Percentiles rank a stretch among this genome's conserved stretches.
phyloP scores from a whole-genome alignment of 2,888 invertebrate genomes.

The Scaptodrosophila latifasciaeformis region DNA sequence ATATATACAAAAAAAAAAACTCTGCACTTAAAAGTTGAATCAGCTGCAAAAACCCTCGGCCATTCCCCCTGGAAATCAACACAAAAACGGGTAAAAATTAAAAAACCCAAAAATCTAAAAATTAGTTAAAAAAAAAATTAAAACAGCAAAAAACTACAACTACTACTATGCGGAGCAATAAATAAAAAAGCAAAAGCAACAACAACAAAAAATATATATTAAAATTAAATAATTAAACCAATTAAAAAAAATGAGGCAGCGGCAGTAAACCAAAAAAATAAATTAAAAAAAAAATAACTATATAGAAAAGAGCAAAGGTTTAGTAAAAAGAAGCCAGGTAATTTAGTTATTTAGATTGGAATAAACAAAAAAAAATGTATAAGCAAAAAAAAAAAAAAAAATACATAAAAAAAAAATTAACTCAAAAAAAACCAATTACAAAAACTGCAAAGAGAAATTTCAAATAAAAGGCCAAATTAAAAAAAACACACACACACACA shows the following conservation, averaged over 20 bases:
- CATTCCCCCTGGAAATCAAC: conserved; percentile 17
- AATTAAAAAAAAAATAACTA: too few relatives aligned
- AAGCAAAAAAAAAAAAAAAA: conserved; percentile 24
- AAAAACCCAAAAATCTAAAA: not conserved
- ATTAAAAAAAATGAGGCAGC: too few relatives aligned
- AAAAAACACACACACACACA: not conserved
- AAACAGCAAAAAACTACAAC: conserved; percentile 15
- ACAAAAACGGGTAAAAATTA: conserved; percentile 10
- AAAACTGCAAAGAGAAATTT: conserved; percentile 9
- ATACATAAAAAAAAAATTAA: conserved; percentile 21
- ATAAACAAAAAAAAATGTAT: conserved; percentile 9
- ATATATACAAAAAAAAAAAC: conserved; percentile 51
- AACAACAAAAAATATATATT: conserved; percentile 26
- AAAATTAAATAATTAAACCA: conserved; percentile 9
- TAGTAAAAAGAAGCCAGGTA: too few relatives aligned
- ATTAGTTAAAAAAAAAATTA: conserved; percentile 21
- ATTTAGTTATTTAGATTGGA: too few relatives aligned
- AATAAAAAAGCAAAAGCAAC: conserved; percentile 24
- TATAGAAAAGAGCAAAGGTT: conserved; percentile 15
- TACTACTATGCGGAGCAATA: conserved; percentile 37
- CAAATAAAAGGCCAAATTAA: not conserved
- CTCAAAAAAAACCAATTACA: conserved; percentile 15
- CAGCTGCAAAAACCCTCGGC: conserved; percentile 33
- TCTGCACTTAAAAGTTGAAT: conserved; percentile 55
- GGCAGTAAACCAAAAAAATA: too few relatives aligned